Evolutionary conservation across 2,113 vertebrate genomes (phyloP), one percentile per base, ranked within the genome.

Genomic region (Mirounga angustirostris): DNA sequence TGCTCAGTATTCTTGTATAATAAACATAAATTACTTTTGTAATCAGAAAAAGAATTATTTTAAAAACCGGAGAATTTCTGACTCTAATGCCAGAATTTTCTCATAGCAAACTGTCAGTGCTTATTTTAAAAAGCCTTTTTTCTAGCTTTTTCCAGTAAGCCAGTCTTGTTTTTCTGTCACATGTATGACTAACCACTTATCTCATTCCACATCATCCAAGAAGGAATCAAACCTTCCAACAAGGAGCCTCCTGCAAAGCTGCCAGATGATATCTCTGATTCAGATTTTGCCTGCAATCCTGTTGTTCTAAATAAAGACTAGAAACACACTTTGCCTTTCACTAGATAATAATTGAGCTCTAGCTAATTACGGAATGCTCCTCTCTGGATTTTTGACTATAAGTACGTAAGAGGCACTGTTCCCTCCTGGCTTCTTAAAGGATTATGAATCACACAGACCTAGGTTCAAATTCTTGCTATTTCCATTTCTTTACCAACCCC

Each of bases 261-360:
- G 69, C 85, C 84, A 80, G 63, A 61, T 81, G 63, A 91, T n/a
- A 36, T 22, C 40, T 86, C 11, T 58, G 81, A 69, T 93, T 91
- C 71, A 63, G 76, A 79, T 54, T 74, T 56, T 95, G 85, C 84
- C 79, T 96, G 76, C 21, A 43, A 81, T 84, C 15, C 13, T 74
- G 69, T 80, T 76, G 40, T 96, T 96, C 78, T 95, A 93, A 94
- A 83, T 92, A 93, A 84, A 97, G 91, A 73, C 80, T 46, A 82
- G 92, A 91, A 81, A 91, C 43, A 58, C 40, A 52, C 18, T 67
- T 84, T 94, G 86, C 30, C 82, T 90, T 87, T 69, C 61, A 26
- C 58, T 50, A 89, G 71, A 73, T 89, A 90, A 94, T 40, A 80
- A 81, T 43, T 69, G 33, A 46, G 52, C 22, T 82, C 54, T 74